Evolutionary conservation across 2,113 vertebrate genomes (phyloP).

Genomic region (Actenoides lindsayi): DNA sequence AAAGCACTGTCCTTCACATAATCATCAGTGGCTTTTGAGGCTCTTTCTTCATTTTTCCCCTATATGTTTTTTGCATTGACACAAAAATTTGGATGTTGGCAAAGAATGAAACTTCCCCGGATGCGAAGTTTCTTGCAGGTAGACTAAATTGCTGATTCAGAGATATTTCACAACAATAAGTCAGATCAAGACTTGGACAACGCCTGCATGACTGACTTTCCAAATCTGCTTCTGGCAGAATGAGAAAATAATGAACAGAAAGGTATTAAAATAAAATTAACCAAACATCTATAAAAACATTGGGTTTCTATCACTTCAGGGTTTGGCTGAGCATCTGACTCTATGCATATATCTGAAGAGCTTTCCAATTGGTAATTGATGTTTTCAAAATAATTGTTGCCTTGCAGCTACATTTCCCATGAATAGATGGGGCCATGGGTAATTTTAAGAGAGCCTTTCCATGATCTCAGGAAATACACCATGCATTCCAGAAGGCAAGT

Average conservation of each 20-base stretch:
- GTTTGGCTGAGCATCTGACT: neutral
- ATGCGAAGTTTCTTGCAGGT: neutral
- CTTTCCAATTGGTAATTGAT: neutral
- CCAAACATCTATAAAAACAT: neutral
- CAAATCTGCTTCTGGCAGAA: neutral
- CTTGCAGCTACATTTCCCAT: neutral
- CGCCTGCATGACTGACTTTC: neutral
- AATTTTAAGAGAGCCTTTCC: neutral
- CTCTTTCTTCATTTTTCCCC: neutral
- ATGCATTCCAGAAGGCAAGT: neutral
- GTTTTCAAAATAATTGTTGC: neutral
- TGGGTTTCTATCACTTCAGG: neutral
- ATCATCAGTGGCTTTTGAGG: neutral
- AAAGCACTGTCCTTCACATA: fast-evolving
- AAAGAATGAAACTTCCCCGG: neutral
- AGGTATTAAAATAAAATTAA: neutral
- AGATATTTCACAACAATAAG: neutral
- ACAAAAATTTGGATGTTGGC: neutral
- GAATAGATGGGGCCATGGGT: neutral
- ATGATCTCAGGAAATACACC: neutral
- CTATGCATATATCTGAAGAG: neutral
- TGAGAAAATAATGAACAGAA: neutral
- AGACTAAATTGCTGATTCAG: neutral
- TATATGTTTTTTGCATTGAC: neutral
- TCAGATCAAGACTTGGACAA: neutral